A percentile compares a stretch with the other conserved stretches of the same genome.
Evolutionary conservation across 1,140 invertebrate genomes (phyloP).

Genomic region (Probaryconus sp.): DNA sequence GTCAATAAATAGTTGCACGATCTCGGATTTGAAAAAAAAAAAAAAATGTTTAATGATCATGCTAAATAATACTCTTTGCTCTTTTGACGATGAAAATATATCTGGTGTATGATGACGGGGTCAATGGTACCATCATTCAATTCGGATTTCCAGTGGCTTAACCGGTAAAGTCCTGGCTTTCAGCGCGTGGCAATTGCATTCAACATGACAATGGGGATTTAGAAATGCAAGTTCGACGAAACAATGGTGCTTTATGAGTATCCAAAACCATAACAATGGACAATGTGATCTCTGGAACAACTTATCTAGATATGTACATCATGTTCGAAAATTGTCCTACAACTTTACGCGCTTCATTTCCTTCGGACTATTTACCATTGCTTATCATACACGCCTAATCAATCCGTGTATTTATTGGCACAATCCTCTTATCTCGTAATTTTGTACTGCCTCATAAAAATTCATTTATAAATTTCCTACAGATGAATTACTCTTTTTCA

Average conservation of each 20-base stretch:
- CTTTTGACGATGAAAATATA: conserved; percentile 38
- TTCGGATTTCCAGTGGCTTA: conserved; percentile 59
- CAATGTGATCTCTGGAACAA: conserved; percentile 48
- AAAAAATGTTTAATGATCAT: conserved; percentile 28
- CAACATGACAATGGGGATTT: conserved; percentile 71
- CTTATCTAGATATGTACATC: conserved; percentile 33
- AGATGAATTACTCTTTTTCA: no score
- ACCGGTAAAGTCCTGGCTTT: conserved; percentile 58
- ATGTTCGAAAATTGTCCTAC: conserved; percentile 27
- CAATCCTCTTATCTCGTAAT: conserved; percentile 12
- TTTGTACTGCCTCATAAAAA: no score
- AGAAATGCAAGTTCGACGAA: conserved; percentile 70
- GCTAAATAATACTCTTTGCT: conserved; percentile 31
- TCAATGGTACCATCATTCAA: conserved; percentile 56
- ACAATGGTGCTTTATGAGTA: conserved; percentile 74
- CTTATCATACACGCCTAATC: conserved; percentile 2
- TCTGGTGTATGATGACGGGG: conserved; percentile 23
- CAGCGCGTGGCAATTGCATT: conserved; percentile 66
- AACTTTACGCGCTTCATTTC: conserved; percentile 15
- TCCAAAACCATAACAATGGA: conserved; percentile 69
- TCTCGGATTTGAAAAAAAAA: not conserved
- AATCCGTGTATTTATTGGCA: conserved; percentile 1
- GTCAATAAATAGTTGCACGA: conserved; percentile 18
- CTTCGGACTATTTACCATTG: conserved; percentile 10
- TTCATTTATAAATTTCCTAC: no score